phyloP scores from a whole-genome alignment of 2,113 vertebrate species.

The Hiodon tergisus region DNA sequence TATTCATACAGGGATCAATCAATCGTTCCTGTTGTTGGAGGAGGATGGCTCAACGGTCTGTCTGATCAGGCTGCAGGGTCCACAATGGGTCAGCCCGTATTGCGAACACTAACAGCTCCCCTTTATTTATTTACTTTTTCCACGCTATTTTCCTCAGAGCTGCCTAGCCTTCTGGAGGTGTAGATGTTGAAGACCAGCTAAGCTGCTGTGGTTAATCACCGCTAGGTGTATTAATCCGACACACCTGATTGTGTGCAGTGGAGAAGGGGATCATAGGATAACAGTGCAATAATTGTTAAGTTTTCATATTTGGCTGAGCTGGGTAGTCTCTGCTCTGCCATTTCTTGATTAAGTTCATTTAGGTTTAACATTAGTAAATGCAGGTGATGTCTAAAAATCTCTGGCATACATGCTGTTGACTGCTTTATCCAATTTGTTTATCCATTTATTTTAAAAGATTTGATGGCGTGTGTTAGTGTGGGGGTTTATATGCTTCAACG shows the following conservation, averaged over 20 bases:
- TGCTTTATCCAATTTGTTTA: no score
- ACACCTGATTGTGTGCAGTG: neutral
- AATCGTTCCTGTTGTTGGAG: neutral
- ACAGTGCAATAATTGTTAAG: neutral
- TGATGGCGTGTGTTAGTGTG: slow-evolving; percentile 3
- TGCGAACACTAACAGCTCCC: neutral
- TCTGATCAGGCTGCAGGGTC: neutral
- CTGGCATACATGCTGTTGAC: no score
- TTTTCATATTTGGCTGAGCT: neutral
- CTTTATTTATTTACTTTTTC: neutral
- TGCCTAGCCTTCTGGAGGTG: neutral
- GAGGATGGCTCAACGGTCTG: neutral
- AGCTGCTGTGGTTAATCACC: neutral
- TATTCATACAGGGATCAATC: neutral
- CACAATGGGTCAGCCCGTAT: neutral
- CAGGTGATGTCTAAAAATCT: no score
- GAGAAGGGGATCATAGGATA: neutral
- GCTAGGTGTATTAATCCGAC: neutral
- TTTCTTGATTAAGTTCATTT: neutral
- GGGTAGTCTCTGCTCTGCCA: neutral
- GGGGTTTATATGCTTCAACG: slow-evolving; percentile 34
- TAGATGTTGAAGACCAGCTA: neutral
- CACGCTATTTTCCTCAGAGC: neutral
- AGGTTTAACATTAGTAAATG: no score
- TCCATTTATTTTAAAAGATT: neutral